phyloP scores from a whole-genome alignment of 2,113 vertebrate genomes.

The Raphicerus campestris region DNA sequence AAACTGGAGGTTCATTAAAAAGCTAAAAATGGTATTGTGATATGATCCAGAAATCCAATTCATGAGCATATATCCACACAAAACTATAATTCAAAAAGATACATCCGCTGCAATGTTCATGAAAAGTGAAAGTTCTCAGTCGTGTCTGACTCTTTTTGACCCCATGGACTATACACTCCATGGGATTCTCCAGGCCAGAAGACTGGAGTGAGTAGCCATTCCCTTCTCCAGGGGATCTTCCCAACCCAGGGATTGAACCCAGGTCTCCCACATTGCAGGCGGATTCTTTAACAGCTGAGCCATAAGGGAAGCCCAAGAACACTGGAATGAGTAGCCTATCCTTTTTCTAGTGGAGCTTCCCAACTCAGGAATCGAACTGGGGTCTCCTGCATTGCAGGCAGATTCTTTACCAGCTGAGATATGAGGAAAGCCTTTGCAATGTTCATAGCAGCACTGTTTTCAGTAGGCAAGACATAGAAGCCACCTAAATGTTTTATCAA shows the following conservation, averaged over 20 bases:
- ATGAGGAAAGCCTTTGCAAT: not conserved
- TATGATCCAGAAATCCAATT: not conserved
- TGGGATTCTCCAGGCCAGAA: not conserved
- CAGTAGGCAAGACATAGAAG: not conserved
- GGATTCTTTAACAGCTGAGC: not conserved
- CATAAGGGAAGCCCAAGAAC: not conserved
- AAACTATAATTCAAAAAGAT: not conserved
- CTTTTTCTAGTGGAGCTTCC: not conserved
- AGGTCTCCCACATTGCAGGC: not conserved
- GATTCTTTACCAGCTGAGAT: not conserved
- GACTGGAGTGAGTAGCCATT: accelerated
- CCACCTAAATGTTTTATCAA: not conserved
- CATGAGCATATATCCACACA: not conserved
- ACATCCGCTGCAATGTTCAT: not conserved
- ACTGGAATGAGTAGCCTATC: accelerated
- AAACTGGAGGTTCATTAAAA: not conserved
- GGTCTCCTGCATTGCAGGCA: not conserved
- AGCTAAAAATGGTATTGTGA: not conserved
- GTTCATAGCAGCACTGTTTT: not conserved
- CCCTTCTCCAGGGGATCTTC: not conserved
- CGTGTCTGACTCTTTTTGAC: not conserved
- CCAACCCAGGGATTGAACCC: not conserved
- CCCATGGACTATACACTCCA: not conserved
- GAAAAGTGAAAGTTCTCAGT: not conserved
- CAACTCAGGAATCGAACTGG: not conserved